A percentile compares a stretch with the other conserved stretches of the same genome.
phyloP scores from a whole-genome alignment of 2,113 vertebrate genomes.

The Telmatochromis brachygnathus region DNA sequence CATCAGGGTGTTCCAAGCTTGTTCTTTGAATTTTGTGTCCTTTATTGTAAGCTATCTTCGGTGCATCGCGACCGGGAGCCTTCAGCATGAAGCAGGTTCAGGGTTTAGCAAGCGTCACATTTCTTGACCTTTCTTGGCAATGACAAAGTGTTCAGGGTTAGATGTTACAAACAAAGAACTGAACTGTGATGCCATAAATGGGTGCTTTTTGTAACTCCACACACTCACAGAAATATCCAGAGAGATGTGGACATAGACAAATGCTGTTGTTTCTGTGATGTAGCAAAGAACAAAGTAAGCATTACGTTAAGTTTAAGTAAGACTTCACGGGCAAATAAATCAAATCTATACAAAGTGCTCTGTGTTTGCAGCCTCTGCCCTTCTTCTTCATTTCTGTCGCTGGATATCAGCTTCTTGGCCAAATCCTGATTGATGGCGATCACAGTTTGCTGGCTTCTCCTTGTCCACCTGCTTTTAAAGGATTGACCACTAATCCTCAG shows the following conservation, averaged over 20 bases:
- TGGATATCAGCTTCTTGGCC: not conserved
- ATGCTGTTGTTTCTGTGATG: not conserved
- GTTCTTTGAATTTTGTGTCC: not conserved
- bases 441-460: not conserved
- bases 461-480: not conserved
- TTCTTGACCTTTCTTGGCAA: not conserved
- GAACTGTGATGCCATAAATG: not conserved
- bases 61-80: accelerated
- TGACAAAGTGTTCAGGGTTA: not conserved
- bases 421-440: not conserved
- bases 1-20: not conserved
- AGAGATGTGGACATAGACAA: not conserved
- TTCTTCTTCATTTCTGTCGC: not conserved
- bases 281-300: not conserved
- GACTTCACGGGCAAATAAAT: not conserved
- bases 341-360: not conserved
- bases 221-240: not conserved
- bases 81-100: not conserved
- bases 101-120: not conserved
- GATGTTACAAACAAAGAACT: not conserved
- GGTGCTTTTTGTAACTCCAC: not conserved
- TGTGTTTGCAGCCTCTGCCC: not conserved
- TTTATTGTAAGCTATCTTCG: not conserved
- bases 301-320: not conserved
- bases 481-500: not conserved